Evolutionary conservation across 2,797 vertebrate species (phyloP).

Genomic region (Clarias platycephalus): DNA sequence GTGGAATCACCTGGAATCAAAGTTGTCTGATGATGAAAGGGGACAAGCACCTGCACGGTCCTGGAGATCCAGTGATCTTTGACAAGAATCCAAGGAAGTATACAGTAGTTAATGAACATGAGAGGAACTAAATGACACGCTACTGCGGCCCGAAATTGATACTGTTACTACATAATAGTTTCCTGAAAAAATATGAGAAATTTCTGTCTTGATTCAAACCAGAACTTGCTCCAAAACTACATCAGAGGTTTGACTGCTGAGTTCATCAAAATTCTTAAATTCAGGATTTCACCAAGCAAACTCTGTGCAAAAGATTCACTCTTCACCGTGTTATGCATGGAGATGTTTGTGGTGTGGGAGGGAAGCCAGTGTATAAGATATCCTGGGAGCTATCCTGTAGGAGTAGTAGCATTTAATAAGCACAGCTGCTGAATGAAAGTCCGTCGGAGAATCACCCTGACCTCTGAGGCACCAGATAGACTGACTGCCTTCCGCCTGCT

Average conservation of each 20-base stretch:
- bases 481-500: constrained; percentile 7
- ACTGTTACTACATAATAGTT: not conserved
- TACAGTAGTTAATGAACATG: not conserved
- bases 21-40: not conserved
- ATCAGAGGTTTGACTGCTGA: not conserved
- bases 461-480: constrained; percentile 38
- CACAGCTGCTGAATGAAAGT: constrained; percentile 27
- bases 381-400: constrained; percentile 2
- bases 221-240: not conserved
- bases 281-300: not conserved
- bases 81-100: not conserved
- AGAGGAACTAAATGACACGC: not conserved
- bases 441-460: constrained; percentile 14
- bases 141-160: not conserved
- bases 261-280: not conserved
- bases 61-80: not conserved
- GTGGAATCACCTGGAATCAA: not conserved
- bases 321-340: not conserved
- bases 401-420: constrained; percentile 19
- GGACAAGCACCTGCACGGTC: not conserved
- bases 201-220: not conserved
- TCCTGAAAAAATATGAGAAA: not conserved
- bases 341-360: constrained; percentile 1
- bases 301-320: not conserved
- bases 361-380: not conserved